Evolutionary conservation across 2,888 invertebrate genomes (phyloP).

Genomic region (Portevinia maculata): DNA sequence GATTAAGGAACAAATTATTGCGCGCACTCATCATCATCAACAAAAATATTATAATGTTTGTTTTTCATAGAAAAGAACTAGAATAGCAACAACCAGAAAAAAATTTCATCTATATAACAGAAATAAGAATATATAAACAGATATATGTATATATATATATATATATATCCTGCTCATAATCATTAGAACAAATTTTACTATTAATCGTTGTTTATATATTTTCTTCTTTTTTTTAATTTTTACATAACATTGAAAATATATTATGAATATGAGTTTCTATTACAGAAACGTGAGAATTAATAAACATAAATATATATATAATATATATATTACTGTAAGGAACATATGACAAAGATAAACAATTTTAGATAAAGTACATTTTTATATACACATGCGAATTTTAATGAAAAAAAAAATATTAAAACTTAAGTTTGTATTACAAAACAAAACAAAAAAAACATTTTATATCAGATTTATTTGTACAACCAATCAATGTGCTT

Average conservation of each 20-base stretch:
- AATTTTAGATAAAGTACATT: slow-evolving; percentile 60
- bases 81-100: slow-evolving; percentile 53
- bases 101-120: slow-evolving; percentile 65
- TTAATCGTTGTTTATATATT: slow-evolving; percentile 57
- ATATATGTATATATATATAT: slow-evolving; percentile 50
- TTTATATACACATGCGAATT: slow-evolving; percentile 43
- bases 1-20: slow-evolving; percentile 78
- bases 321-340: slow-evolving; percentile 40
- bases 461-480: slow-evolving; percentile 73
- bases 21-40: slow-evolving; percentile 43
- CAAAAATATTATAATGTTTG: slow-evolving; percentile 4
- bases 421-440: slow-evolving; percentile 47
- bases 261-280: slow-evolving; percentile 39
- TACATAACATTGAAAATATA: slow-evolving; percentile 20
- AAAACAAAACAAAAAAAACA: slow-evolving; percentile 41
- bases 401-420: slow-evolving; percentile 29
- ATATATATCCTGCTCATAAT: slow-evolving; percentile 70
- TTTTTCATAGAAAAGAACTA: slow-evolving; percentile 27
- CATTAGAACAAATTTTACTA: slow-evolving; percentile 73
- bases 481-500: slow-evolving; percentile 74
- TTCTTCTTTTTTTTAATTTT: slow-evolving; percentile 19
- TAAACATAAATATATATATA: slow-evolving; percentile 42
- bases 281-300: slow-evolving; percentile 38
- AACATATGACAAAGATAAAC: slow-evolving; percentile 62
- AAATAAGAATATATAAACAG: slow-evolving; percentile 58